Percentiles rank a stretch among this genome's conserved stretches.
These are phyloP conservation scores for Gallinago solitaria DNA, from an alignment of 2,797 vertebrate species.

Conservation along the genomic window DNA sequence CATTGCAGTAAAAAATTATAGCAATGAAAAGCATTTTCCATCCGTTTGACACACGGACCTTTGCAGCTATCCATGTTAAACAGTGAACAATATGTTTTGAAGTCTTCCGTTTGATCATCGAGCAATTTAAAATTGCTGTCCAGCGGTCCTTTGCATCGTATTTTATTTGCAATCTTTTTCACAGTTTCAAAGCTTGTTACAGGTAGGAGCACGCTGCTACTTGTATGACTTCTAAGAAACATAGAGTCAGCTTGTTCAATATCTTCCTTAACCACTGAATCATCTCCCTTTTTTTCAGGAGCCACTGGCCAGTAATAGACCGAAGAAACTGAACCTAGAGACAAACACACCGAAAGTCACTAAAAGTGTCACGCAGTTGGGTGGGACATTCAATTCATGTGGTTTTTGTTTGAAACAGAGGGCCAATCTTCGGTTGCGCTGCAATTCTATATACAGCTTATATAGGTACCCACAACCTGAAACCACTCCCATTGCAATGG, in stretches of 20 bases:
- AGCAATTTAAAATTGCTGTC: background rate
- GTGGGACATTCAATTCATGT: background rate
- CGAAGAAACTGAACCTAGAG: background rate
- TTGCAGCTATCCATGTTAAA: background rate
- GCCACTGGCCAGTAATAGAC: slow-evolving; percentile 3
- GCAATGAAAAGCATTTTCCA: background rate
- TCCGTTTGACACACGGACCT: background rate
- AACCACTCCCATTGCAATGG: background rate
- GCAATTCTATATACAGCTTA: background rate
- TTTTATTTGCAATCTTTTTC: background rate
- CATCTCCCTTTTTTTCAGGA: background rate
- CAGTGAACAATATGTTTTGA: background rate
- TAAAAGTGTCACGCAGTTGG: background rate
- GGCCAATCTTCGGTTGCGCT: background rate
- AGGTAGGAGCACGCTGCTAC: background rate
- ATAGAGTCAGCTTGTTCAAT: background rate
- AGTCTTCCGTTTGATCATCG: background rate
- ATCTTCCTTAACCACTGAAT: background rate
- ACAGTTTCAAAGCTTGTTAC: background rate
- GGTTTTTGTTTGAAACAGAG: background rate
- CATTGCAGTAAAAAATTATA: background rate
- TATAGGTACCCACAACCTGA: background rate
- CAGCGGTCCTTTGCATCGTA: background rate
- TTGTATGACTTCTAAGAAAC: background rate
- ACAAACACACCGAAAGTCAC: background rate